Percentiles rank a stretch among this genome's conserved stretches.
Evolutionary conservation across 2,888 invertebrate species (phyloP).

Genomic region (Pyrochroa serraticornis): DNA sequence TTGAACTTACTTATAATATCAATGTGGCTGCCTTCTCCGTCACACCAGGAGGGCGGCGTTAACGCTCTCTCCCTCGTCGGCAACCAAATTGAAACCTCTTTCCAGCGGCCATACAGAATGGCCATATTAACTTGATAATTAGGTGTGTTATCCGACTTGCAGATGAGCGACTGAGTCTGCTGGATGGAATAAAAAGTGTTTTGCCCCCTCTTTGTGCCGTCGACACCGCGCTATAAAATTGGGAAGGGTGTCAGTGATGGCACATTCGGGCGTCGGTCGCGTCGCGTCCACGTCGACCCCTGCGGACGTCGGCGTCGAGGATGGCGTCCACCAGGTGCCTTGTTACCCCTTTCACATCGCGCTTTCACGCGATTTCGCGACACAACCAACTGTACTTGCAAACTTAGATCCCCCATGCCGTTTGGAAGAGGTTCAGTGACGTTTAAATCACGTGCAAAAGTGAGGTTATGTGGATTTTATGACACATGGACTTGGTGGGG

Average conservation of each 20-base stretch:
- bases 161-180: slow-evolving; percentile 77
- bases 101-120: slow-evolving; percentile 70
- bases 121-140: slow-evolving; percentile 91
- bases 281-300: slow-evolving; percentile 45
- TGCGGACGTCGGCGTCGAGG: slow-evolving; percentile 36
- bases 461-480: slow-evolving; percentile 34
- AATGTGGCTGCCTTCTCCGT: slow-evolving; percentile 62
- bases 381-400: no score
- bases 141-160: slow-evolving; percentile 89
- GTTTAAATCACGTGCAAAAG: slow-evolving; percentile 24
- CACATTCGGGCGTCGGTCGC: slow-evolving; percentile 58
- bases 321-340: slow-evolving; percentile 41
- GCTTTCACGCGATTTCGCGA: not conserved
- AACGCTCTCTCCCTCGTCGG: slow-evolving; percentile 57
- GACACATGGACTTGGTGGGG: slow-evolving; percentile 17
- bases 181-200: slow-evolving; percentile 75
- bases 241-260: slow-evolving; percentile 59
- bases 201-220: slow-evolving; percentile 64
- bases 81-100: slow-evolving; percentile 61
- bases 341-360: slow-evolving; percentile 14
- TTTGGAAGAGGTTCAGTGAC: slow-evolving; percentile 10
- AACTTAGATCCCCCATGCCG: no score
- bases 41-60: slow-evolving; percentile 43
- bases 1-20: slow-evolving; percentile 75
- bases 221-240: slow-evolving; percentile 58